Evolutionary conservation across 92 coral and sea anemone species (phyloP).

Genomic region (Zoanthus solanderi): DNA sequence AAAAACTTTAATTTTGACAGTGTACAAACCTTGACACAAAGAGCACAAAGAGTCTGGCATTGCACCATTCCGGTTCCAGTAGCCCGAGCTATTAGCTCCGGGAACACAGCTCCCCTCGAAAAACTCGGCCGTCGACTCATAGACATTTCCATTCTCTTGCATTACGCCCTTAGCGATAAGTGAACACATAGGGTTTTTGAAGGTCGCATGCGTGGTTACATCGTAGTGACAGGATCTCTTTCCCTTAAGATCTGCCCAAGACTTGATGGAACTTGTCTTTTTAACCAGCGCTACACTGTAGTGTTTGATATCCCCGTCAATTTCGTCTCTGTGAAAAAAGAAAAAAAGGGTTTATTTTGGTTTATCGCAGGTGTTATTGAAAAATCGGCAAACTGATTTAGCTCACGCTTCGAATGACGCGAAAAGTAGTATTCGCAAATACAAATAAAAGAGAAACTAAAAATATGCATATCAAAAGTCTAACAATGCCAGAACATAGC

Average conservation of each 20-base stretch:
- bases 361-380: no score
- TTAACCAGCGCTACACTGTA: slow-evolving; percentile 56
- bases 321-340: slow-evolving; percentile 9
- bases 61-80: slow-evolving; percentile 59
- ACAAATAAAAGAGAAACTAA: no score
- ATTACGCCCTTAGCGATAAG: slow-evolving; percentile 52
- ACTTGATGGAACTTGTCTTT: slow-evolving; percentile 28
- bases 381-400: not conserved
- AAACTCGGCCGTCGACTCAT: slow-evolving; percentile 60
- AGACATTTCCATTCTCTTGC: slow-evolving; percentile 50
- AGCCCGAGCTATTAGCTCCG: slow-evolving; percentile 38
- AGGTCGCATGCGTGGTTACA: slow-evolving; percentile 50
- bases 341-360: not conserved
- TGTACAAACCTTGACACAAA: slow-evolving; percentile 54
- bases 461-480: no score
- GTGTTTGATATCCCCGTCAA: slow-evolving; percentile 29
- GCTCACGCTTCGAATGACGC: not conserved
- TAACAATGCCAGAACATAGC: no score
- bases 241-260: slow-evolving; percentile 34
- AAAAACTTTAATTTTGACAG: not conserved
- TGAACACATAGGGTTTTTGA: slow-evolving; percentile 72
- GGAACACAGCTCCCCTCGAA: slow-evolving; percentile 68
- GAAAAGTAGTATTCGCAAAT: no score
- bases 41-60: slow-evolving; percentile 65
- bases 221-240: slow-evolving; percentile 62